Conservation (phyloP, 2,113 vertebrate genomes). For the Esox niger region DNA sequence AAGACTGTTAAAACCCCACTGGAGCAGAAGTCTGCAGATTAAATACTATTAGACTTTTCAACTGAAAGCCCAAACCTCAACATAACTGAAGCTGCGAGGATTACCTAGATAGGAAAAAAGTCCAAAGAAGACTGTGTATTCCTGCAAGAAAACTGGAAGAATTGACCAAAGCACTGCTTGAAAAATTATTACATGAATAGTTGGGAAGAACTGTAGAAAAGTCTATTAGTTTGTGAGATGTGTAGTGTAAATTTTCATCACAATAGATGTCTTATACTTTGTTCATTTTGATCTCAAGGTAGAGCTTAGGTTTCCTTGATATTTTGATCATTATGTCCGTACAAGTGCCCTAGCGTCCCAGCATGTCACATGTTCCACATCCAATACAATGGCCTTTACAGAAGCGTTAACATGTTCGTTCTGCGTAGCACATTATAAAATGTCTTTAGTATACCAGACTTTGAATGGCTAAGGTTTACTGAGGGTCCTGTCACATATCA, state of each 20-base stretch:
- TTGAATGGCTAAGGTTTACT: constrained; percentile 37
- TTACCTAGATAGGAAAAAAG: too few species aligned
- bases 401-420: constrained; percentile 23
- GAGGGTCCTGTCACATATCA: constrained; percentile 13
- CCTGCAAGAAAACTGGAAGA: too few species aligned
- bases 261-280: neutral
- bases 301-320: neutral
- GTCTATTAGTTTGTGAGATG: too few species aligned
- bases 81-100: too few species aligned
- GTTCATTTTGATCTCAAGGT: neutral
- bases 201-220: too few species aligned
- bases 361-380: neutral
- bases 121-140: too few species aligned
- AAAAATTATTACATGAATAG: too few species aligned
- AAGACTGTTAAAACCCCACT: too few species aligned
- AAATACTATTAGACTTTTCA: too few species aligned
- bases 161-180: too few species aligned
- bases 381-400: constrained; percentile 1
- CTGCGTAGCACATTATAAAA: constrained; percentile 29
- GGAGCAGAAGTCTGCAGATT: too few species aligned
- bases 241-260: neutral
- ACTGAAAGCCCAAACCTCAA: too few species aligned
- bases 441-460: constrained; percentile 20
- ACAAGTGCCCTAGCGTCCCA: constrained; percentile 2
- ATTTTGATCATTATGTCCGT: neutral